phyloP scores from a whole-genome alignment of 2,113 vertebrate genomes.

The Cyanoramphus novaezelandiae region DNA sequence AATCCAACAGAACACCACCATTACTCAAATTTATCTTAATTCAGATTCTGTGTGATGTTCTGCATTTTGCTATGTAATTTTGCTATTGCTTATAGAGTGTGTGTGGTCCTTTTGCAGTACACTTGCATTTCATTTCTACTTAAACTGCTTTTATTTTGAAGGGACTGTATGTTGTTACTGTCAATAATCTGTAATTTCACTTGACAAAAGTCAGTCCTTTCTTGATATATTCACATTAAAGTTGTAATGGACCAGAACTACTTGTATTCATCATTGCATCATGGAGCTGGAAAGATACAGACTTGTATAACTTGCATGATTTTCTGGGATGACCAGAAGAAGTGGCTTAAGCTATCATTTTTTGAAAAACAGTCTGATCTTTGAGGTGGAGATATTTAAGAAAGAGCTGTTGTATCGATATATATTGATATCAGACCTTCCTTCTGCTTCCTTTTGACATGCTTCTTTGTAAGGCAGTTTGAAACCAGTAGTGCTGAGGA shows the following conservation, averaged over 20 bases:
- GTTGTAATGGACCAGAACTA: background rate
- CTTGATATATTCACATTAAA: background rate
- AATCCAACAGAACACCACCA: accelerated
- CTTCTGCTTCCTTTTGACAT: background rate
- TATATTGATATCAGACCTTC: background rate
- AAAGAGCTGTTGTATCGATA: background rate
- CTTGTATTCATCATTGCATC: background rate
- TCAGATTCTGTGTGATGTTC: background rate
- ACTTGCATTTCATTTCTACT: background rate
- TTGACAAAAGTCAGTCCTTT: background rate
- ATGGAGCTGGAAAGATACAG: background rate
- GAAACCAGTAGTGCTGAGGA: background rate
- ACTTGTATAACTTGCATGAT: background rate
- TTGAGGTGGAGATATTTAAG: background rate
- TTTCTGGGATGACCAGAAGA: background rate
- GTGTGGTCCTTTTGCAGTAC: background rate
- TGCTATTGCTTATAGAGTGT: background rate
- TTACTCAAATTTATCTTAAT: background rate
- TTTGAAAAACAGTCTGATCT: background rate
- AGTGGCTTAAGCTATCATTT: background rate
- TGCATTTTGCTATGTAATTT: background rate
- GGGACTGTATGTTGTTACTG: background rate
- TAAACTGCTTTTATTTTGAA: background rate
- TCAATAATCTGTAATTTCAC: background rate
- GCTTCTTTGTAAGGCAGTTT: background rate